Percentiles rank a stretch among this genome's conserved stretches.
phyloP scores from a whole-genome alignment of 2,888 invertebrate species.

The Petrolisthes cinctipes region DNA sequence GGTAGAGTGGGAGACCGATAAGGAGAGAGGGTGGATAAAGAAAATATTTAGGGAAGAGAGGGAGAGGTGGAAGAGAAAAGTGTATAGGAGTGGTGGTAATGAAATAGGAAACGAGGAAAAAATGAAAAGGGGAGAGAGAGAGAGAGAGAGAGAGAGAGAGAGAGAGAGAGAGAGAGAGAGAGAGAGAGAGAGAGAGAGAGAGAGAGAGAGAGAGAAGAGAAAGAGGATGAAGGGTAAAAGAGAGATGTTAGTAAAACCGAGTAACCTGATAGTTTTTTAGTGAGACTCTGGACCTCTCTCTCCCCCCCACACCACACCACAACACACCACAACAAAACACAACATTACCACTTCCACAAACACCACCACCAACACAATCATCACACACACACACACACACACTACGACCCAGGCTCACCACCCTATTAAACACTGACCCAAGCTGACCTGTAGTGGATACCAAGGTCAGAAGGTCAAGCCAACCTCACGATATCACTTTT shows the following conservation, averaged over 20 bases:
- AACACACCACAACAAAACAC: too few relatives aligned
- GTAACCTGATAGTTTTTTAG: too few relatives aligned
- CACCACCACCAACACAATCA: too few relatives aligned
- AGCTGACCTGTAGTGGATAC: too few relatives aligned
- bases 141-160: not conserved
- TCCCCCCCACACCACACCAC: too few relatives aligned
- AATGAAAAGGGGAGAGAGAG: not conserved
- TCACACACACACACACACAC: too few relatives aligned
- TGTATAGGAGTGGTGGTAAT: not conserved
- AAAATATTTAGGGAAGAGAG: not conserved
- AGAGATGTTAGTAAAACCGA: not conserved
- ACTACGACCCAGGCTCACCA: too few relatives aligned
- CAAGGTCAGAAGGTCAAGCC: too few relatives aligned
- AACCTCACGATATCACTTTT: too few relatives aligned
- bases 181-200: conserved; percentile 11
- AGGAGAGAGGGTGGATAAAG: not conserved
- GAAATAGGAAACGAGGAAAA: not conserved
- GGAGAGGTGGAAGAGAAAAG: not conserved
- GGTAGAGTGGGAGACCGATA: not conserved
- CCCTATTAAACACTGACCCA: too few relatives aligned
- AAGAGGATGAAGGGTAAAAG: not conserved
- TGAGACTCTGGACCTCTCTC: too few relatives aligned
- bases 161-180: conserved; percentile 13
- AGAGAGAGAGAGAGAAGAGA: not conserved
- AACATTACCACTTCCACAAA: too few relatives aligned